A percentile compares a stretch with the other conserved stretches of the same genome.
These are phyloP conservation scores for Lonchura striata DNA, from an alignment of 2,113 vertebrate genomes.

Conservation along the genomic window DNA sequence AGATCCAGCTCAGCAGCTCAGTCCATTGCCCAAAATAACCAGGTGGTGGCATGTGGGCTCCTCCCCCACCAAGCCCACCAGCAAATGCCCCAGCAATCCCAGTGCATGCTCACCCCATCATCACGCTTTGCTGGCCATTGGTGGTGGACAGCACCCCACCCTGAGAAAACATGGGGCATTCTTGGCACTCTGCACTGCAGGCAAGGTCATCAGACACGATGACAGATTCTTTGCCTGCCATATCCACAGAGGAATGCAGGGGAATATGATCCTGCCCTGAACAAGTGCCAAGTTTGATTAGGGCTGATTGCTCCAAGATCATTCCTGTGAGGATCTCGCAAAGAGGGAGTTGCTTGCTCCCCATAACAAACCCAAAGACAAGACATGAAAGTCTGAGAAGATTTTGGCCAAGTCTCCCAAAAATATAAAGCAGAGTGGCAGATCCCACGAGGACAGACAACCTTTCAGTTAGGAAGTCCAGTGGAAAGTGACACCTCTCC, in stretches of 20 bases:
- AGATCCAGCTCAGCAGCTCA: conserved; percentile 60
- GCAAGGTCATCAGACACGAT: conserved; percentile 64
- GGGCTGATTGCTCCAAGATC: not conserved
- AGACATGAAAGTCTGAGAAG: not conserved
- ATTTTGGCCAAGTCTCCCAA: not conserved
- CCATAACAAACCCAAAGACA: not conserved
- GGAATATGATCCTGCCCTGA: conserved; percentile 36
- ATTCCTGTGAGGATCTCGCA: not conserved
- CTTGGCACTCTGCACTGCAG: conserved; percentile 59
- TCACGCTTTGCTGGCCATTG: conserved; percentile 58
- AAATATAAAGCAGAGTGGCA: not conserved
- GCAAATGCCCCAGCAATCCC: conserved; percentile 67
- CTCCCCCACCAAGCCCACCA: conserved; percentile 54
- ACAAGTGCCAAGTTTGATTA: conserved; percentile 16
- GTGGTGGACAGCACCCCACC: conserved; percentile 67
- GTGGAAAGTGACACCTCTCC: not conserved
- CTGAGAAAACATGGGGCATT: conserved; percentile 73
- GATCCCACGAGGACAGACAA: not conserved
- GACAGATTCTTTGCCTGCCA: conserved; percentile 59
- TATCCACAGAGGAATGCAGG: conserved; percentile 21
- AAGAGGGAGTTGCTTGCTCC: not conserved
- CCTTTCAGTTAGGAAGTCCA: not conserved
- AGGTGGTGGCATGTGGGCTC: conserved; percentile 66
- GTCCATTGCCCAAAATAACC: conserved; percentile 72
- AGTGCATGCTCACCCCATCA: conserved; percentile 51